phyloP scores from a whole-genome alignment of 2,113 vertebrate species.

The Cavia aperea region DNA sequence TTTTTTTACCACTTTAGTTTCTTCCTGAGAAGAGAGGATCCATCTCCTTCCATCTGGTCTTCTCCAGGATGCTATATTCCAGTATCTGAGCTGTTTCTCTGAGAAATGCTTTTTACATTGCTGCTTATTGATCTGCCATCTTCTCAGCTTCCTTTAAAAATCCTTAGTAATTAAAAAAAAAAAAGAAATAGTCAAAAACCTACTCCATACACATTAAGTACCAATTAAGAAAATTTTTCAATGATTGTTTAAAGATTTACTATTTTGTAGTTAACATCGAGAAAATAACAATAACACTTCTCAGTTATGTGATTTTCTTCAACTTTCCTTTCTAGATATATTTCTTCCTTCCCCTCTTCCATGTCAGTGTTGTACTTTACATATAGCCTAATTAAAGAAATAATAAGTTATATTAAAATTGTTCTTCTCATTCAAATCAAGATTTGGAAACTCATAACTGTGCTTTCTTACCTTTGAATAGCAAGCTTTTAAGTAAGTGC shows the following conservation, averaged over 20 bases:
- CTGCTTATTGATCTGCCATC: no score
- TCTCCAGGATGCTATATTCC: no score
- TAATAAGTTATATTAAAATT: background rate
- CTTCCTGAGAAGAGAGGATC: no score
- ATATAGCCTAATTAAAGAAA: background rate
- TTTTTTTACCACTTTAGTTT: no score
- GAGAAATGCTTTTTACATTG: no score
- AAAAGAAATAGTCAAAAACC: background rate
- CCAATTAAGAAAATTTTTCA: background rate
- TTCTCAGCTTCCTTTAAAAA: background rate
- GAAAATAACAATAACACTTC: background rate
- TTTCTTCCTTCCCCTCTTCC: background rate
- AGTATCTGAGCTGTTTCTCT: no score
- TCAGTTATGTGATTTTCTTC: background rate
- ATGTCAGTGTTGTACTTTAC: background rate
- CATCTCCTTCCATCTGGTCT: no score
- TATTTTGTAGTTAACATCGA: background rate
- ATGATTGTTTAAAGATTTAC: background rate
- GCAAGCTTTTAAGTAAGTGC: background rate
- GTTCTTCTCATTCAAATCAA: background rate
- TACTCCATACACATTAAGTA: background rate
- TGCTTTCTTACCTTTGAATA: background rate
- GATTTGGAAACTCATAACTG: conserved; percentile 6
- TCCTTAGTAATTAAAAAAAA: background rate
- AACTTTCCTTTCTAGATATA: background rate